phyloP scores from a whole-genome alignment of 30 jellyfish, hydroid and myxozoan species.

The Pelagia noctiluca region DNA sequence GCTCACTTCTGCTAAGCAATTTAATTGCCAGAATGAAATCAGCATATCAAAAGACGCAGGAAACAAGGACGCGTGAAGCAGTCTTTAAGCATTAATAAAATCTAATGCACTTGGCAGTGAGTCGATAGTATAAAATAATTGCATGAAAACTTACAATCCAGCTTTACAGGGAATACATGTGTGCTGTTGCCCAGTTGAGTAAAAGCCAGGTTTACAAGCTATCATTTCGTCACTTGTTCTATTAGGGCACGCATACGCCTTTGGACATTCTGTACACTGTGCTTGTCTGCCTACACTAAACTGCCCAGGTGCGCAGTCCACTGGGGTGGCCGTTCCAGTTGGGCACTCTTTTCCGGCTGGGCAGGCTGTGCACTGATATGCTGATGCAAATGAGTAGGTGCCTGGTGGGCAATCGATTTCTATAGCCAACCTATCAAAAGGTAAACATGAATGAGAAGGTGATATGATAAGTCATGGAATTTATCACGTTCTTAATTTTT shows the following conservation, averaged over 20 bases:
- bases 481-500: too few relatives aligned
- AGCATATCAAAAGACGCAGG: too few relatives aligned
- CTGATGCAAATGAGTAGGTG: conserved; percentile 56
- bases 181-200: conserved; percentile 66
- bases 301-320: conserved; percentile 82
- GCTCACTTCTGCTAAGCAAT: too few relatives aligned
- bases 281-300: conserved; percentile 85
- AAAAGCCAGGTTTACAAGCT: conserved; percentile 82
- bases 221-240: conserved; percentile 58
- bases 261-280: conserved; percentile 84
- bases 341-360: conserved; percentile 95
- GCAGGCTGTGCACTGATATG: conserved; percentile 71
- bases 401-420: conserved; percentile 74
- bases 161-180: conserved; percentile 92
- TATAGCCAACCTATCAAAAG: conserved; percentile 30
- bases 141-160: conserved; percentile 95
- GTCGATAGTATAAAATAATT: too few relatives aligned
- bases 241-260: conserved; percentile 88
- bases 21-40: too few relatives aligned
- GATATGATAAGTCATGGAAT: not conserved
- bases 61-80: too few relatives aligned
- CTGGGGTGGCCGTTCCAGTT: conserved; percentile 63
- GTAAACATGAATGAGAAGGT: not conserved
- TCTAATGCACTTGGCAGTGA: too few relatives aligned
- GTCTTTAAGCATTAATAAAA: too few relatives aligned